These are phyloP conservation scores for Platichthys stellatus DNA, from an alignment of 2,113 vertebrate species.

Conservation along the genomic window DNA sequence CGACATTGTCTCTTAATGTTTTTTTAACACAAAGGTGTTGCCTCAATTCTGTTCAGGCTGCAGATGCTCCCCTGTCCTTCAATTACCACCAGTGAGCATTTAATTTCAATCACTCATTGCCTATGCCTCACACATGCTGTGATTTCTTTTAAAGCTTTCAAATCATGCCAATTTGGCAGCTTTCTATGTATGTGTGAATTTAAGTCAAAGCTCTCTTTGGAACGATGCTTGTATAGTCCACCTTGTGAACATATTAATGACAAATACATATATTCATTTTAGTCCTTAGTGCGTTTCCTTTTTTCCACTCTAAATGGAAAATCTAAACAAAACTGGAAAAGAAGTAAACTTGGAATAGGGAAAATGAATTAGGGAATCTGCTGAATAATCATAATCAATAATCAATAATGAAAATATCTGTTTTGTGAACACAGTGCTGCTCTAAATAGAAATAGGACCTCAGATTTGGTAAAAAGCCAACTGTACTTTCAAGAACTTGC, in stretches of 20 bases:
- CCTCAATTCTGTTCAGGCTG: neutral
- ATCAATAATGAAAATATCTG: neutral
- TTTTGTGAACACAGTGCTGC: neutral
- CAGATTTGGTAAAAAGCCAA: no score
- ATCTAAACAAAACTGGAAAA: no score
- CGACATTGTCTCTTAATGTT: no score
- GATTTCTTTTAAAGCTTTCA: neutral
- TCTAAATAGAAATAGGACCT: neutral
- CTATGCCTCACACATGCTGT: neutral
- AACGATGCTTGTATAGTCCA: no score
- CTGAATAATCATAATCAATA: no score
- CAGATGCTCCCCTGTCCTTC: neutral
- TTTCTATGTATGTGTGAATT: neutral
- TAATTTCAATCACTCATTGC: neutral
- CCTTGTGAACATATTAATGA: no score
- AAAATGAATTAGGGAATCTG: no score
- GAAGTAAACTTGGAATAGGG: no score
- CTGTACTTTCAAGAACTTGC: slow-evolving; percentile 36
- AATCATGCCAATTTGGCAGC: neutral
- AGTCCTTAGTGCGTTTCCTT: no score
- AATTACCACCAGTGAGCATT: neutral
- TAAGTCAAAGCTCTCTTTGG: no score
- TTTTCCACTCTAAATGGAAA: no score
- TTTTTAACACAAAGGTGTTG: neutral
- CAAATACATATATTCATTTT: no score